Conservation (phyloP, 2,113 vertebrate species). For the Solea senegalensis region DNA sequence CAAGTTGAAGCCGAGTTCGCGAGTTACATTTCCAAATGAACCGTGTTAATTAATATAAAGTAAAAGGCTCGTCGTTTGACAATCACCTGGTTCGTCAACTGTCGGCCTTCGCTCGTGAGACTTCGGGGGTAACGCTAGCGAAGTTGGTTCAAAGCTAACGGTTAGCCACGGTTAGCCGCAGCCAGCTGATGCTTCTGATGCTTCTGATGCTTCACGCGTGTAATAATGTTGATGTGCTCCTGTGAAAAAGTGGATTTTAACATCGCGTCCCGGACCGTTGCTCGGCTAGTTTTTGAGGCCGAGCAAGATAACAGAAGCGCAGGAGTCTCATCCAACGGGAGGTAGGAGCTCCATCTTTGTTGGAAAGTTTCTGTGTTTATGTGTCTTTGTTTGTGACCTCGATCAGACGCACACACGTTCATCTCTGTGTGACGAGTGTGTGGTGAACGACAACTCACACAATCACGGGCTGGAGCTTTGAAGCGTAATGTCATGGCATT, state of each 20-base stretch:
- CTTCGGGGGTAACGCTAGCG: conserved; percentile 26
- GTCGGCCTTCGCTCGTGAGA: not conserved
- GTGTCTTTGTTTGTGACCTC: too few relatives aligned
- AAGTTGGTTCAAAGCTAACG: conserved; percentile 34
- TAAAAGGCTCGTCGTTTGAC: too few relatives aligned
- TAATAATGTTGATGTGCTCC: conserved; percentile 81
- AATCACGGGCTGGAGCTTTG: too few relatives aligned
- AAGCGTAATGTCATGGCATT: too few relatives aligned
- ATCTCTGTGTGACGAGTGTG: too few relatives aligned
- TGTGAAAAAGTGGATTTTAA: conserved; percentile 83
- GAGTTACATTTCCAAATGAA: too few relatives aligned
- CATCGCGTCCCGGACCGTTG: conserved; percentile 72
- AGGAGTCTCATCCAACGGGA: conserved; percentile 83
- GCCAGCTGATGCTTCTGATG: too few relatives aligned
- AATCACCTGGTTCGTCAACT: conserved; percentile 26
- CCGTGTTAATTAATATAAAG: too few relatives aligned
- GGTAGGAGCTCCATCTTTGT: conserved; percentile 66
- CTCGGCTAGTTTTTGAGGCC: conserved; percentile 80
- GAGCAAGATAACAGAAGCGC: conserved; percentile 78
- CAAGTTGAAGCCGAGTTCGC: too few relatives aligned
- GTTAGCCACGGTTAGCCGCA: conserved; percentile 43
- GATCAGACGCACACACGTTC: too few relatives aligned
- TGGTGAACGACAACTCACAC: too few relatives aligned
- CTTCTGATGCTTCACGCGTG: conserved; percentile 37
- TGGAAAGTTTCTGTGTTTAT: conserved; percentile 4